These are phyloP conservation scores for Hylaeus volcanicus DNA, from an alignment of 1,140 invertebrate species.

Conservation along the genomic window DNA sequence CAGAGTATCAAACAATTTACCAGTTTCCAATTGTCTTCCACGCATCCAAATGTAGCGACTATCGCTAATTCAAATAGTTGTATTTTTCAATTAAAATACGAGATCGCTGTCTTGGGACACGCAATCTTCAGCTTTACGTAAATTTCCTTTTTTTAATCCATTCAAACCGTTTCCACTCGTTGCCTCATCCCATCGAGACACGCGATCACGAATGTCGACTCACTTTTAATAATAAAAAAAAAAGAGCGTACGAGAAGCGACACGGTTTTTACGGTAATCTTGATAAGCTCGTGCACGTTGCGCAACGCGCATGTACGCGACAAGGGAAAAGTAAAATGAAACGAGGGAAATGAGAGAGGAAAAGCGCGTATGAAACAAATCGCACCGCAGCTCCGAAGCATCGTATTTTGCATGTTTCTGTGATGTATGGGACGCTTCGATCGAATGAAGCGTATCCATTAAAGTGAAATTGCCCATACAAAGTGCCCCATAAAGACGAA, in stretches of 20 bases:
- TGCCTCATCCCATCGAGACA: not conserved
- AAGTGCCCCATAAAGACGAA: constrained; percentile 67
- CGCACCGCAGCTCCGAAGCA: not conserved
- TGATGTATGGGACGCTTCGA: constrained; percentile 45
- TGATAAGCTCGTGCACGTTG: constrained; percentile 20
- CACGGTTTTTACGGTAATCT: not conserved
- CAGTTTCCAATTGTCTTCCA: no score
- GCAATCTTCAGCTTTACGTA: no score
- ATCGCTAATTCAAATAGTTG: no score
- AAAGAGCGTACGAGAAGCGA: not conserved
- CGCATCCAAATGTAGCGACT: no score
- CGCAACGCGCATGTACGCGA: not conserved
- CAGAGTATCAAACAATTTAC: no score
- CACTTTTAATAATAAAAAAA: not conserved
- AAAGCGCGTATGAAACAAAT: not conserved
- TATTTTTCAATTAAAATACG: no score
- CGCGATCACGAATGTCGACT: not conserved
- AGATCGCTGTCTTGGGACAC: no score
- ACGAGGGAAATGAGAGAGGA: not conserved
- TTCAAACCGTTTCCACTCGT: no score
- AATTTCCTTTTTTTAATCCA: no score
- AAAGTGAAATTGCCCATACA: constrained; percentile 71
- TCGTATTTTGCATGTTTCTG: constrained; percentile 7
- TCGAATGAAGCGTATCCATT: constrained; percentile 62
- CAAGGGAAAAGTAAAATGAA: not conserved